Percentiles rank a stretch among this genome's conserved stretches.
Conservation (phyloP, 2,113 vertebrate genomes). For the Rhinoptilus africanus region DNA sequence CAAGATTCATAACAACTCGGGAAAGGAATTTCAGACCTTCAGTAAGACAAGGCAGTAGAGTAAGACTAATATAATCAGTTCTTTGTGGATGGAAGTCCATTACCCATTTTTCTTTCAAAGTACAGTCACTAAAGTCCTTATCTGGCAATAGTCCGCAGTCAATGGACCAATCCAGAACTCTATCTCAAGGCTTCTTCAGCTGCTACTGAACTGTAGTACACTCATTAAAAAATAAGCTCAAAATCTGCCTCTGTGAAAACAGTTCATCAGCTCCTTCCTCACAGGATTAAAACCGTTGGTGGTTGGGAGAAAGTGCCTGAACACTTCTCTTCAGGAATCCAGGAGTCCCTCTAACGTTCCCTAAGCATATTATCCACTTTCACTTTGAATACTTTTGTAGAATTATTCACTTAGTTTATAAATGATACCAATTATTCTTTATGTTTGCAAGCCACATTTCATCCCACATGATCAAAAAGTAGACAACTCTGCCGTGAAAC, state of each 20-base stretch:
- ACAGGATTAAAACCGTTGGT: neutral
- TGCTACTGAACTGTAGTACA: neutral
- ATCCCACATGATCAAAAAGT: neutral
- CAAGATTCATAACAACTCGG: neutral
- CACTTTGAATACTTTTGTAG: neutral
- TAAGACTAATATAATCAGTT: neutral
- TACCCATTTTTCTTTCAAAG: neutral
- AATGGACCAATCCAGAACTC: neutral
- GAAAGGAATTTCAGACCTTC: slow-evolving; percentile 6
- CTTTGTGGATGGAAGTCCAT: neutral
- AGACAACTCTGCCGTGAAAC: neutral
- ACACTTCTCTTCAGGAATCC: neutral
- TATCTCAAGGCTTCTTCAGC: neutral
- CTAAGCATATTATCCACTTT: neutral
- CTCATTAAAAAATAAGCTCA: neutral
- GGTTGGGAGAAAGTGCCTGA: neutral
- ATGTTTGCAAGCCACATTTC: neutral
- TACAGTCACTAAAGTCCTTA: neutral
- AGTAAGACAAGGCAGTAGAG: neutral
- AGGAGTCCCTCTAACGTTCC: neutral
- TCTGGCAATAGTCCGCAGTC: neutral
- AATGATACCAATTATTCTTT: neutral
- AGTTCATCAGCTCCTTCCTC: neutral
- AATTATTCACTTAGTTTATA: neutral
- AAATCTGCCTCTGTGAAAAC: neutral